Evolutionary conservation across 2,113 vertebrate species (phyloP), one percentile per base, ranked within the genome.

Genomic region (Mustela nigripes): DNA sequence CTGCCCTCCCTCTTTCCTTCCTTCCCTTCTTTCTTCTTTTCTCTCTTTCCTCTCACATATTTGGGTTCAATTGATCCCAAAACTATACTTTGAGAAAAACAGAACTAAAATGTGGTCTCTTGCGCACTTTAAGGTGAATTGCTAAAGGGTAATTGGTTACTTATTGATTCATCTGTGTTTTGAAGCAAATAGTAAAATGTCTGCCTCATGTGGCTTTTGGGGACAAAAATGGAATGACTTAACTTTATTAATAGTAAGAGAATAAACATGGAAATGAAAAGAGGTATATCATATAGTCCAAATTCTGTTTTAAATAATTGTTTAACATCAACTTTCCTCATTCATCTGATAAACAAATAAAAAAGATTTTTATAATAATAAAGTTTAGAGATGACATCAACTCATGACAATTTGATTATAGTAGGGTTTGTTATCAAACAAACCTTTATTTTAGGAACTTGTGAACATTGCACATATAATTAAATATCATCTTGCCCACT

Each of bases 361-460:
- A 85, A 81, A 83, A 28, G 2, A 85, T 53, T 83, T 86, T 94
- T 15, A n/a, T 6, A 56, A 60, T 67, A 90, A 56, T 50, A 31
- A 12, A 65, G 9, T 91, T 91, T 73, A 87, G 53, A 89, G 24
- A 60, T 76, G 22, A 89, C 19, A 88, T 60, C 19, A 63, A 71
- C 39, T 97, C 45, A 76, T 50, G 65, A 22, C 31, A 82, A 67
- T 84, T 45, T 86, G 18, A 18, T 60, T 39, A 88, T 24, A 39
- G 2, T n/a, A 82, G 39, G 3, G 10, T 86, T 95, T 89, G 24
- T 56, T 69, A 85, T 62, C n/a, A 56, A 85, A 28, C 53, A 33
- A 89, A n/a, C 10, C 22, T 92, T 88, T 84, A 93, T 74, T 91
- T 91, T 94, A 53, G 24, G 24, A 94, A 78, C 48, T 91, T 42